These are phyloP conservation scores for Drosophila aff. DNA, from an alignment of 1,140 invertebrate species.

Conservation along the genomic window DNA sequence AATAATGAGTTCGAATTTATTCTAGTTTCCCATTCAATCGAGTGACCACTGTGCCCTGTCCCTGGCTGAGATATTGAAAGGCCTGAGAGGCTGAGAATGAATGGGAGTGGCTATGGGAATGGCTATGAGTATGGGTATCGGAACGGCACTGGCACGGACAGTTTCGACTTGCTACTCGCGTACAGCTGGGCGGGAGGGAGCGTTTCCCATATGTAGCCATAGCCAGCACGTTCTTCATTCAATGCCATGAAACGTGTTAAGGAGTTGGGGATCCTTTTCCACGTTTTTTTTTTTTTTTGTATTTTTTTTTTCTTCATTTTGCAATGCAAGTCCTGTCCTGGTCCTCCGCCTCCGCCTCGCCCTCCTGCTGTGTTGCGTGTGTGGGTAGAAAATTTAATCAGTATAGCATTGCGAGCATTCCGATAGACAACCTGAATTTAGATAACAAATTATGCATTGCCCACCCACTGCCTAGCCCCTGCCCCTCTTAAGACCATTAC, in stretches of 20 bases:
- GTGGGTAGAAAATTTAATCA: constrained; percentile 71
- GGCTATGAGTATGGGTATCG: constrained; percentile 16
- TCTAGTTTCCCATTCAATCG: background rate
- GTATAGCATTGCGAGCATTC: constrained; percentile 65
- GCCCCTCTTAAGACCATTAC: constrained; percentile 13
- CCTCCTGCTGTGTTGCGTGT: constrained; percentile 1
- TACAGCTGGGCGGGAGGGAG: constrained; percentile 14
- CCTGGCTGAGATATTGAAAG: constrained; percentile 8
- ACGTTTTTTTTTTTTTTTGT: background rate
- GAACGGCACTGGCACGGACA: constrained; percentile 43
- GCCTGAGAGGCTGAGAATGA: constrained; percentile 7
- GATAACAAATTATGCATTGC: constrained; percentile 79
- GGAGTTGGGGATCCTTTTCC: constrained; percentile 50
- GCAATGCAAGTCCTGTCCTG: constrained; percentile 61
- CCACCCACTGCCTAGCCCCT: constrained; percentile 20
- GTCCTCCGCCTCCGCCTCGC: background rate
- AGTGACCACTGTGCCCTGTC: constrained; percentile 1
- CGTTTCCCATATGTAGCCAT: constrained; percentile 50
- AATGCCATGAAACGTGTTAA: constrained; percentile 76
- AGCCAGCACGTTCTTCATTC: constrained; percentile 67
- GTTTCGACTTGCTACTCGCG: constrained; percentile 45
- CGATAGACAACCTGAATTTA: constrained; percentile 79
- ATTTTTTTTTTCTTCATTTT: constrained; percentile 41
- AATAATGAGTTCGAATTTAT: background rate
- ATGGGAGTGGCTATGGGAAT: constrained; percentile 23